These are phyloP conservation scores for Phymastichus coffea DNA, from an alignment of 1,140 invertebrate species.

Conservation along the genomic window DNA sequence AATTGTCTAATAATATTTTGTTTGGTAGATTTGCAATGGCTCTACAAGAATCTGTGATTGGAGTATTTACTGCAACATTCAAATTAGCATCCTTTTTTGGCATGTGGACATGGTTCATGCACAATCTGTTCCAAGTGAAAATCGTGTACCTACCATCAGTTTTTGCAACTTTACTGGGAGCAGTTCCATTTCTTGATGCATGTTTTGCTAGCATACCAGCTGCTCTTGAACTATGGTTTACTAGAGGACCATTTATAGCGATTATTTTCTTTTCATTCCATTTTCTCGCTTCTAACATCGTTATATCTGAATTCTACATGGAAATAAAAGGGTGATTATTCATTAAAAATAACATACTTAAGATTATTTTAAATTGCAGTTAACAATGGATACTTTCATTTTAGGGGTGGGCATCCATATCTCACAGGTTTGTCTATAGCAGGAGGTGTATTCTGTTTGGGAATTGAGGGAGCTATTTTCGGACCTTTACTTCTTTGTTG, in stretches of 20 bases:
- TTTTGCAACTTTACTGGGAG: constrained; percentile 87
- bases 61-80: constrained; percentile 90
- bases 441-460: constrained; percentile 96
- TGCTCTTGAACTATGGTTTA: constrained; percentile 90
- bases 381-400: neutral
- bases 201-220: constrained; percentile 94
- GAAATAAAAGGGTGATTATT: constrained; percentile 89
- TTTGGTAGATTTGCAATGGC: constrained; percentile 77
- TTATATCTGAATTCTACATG: constrained; percentile 93
- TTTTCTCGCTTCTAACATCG: constrained; percentile 84
- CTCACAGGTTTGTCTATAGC: constrained; percentile 96
- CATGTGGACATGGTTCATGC: constrained; percentile 96
- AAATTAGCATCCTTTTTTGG: constrained; percentile 98
- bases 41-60: constrained; percentile 71
- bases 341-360: neutral
- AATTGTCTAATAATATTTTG: neutral
- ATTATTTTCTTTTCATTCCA: constrained; percentile 80
- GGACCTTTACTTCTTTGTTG: constrained; percentile 91
- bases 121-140: constrained; percentile 92
- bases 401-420: constrained; percentile 94
- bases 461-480: constrained; percentile 94
- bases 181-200: constrained; percentile 90
- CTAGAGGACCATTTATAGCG: constrained; percentile 73
- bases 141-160: constrained; percentile 95
- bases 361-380: neutral